Conservation (phyloP, 2,797 vertebrate genomes). For the Muraenolepis orangiensis region DNA sequence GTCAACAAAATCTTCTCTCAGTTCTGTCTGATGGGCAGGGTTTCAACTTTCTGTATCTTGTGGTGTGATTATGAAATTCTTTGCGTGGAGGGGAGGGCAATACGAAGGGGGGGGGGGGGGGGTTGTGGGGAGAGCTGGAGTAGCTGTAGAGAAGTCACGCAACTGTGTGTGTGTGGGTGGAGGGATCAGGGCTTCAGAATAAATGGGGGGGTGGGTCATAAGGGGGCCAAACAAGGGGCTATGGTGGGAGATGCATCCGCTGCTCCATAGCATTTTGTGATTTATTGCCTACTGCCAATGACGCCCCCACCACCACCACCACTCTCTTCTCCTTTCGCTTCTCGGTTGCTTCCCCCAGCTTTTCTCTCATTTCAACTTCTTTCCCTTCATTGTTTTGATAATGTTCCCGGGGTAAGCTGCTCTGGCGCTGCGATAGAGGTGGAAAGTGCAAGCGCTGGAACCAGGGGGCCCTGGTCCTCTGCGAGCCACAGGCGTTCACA, state of each 20-base stretch:
- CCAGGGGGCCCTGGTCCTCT: conserved; percentile 55
- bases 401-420: conserved; percentile 58
- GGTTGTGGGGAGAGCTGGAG: conserved; percentile 58
- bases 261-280: conserved; percentile 70
- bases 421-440: conserved; percentile 48
- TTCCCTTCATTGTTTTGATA: conserved; percentile 71
- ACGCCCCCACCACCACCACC: background rate
- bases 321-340: background rate
- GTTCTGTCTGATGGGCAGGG: no score
- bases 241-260: conserved; percentile 34
- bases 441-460: conserved; percentile 57
- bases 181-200: conserved; percentile 43
- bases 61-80: conserved; percentile 65
- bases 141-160: conserved; percentile 58
- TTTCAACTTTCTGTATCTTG: conserved; percentile 55
- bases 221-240: conserved; percentile 58
- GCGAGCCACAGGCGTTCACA: conserved; percentile 71
- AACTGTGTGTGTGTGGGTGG: conserved; percentile 62
- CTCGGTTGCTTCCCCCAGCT: background rate
- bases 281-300: conserved; percentile 68
- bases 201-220: conserved; percentile 29
- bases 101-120: conserved; percentile 50
- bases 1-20: background rate
- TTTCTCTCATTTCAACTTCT: background rate
- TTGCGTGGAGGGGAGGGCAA: conserved; percentile 49